phyloP scores from a whole-genome alignment of 2,888 invertebrate species.

The Xestoiulus laeticollis region DNA sequence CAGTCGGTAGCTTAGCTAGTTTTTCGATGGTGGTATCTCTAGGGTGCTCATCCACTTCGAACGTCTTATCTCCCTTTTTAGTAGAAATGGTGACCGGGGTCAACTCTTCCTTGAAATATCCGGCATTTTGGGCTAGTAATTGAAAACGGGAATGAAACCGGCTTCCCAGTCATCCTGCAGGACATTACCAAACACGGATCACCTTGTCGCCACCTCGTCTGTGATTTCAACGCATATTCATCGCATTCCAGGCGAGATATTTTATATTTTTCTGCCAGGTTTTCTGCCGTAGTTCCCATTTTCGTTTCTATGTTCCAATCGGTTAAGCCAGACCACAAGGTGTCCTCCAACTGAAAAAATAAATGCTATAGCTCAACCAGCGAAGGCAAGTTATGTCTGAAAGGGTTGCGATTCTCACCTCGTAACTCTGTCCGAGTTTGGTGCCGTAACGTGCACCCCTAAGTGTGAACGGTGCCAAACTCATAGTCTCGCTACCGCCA shows the following conservation, averaged over 20 bases:
- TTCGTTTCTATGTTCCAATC: slow-evolving; percentile 90
- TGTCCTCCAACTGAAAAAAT: slow-evolving; percentile 76
- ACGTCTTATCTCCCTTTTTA: slow-evolving; percentile 78
- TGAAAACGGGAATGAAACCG: neutral
- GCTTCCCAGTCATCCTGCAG: neutral
- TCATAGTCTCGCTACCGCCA: slow-evolving; percentile 97
- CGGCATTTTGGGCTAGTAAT: slow-evolving; percentile 82
- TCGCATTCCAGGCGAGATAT: slow-evolving; percentile 85
- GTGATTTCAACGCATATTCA: slow-evolving; percentile 83
- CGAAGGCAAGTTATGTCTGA: neutral
- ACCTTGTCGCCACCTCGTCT: slow-evolving; percentile 87
- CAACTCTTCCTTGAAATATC: slow-evolving; percentile 89
- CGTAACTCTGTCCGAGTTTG: slow-evolving; percentile 75
- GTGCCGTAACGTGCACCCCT: slow-evolving; percentile 89
- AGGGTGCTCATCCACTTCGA: slow-evolving; percentile 93
- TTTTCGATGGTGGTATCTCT: slow-evolving; percentile 87
- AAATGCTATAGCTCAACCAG: neutral
- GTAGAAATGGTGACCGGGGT: slow-evolving; percentile 83
- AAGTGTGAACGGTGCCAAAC: slow-evolving; percentile 85
- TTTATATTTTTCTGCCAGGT: slow-evolving; percentile 84
- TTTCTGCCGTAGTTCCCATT: slow-evolving; percentile 97
- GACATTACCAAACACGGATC: slow-evolving; percentile 55
- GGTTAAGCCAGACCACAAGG: slow-evolving; percentile 86
- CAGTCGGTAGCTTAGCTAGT: slow-evolving; percentile 82
- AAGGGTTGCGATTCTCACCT: slow-evolving; percentile 60